Percentiles rank a stretch among this genome's conserved stretches.
These are phyloP conservation scores for cat (Felis catus) DNA, from an alignment of 2,113 vertebrate species.

Conservation along the genomic window F.catus_Fca126_mat1.0 CM031428.1:31183001-31183500, in stretches of 20 bases:
- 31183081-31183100: conserved; percentile 37
- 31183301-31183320: not conserved
- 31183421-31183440: conserved; percentile 8
- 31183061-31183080: not conserved
- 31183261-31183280: not conserved
- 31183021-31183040: not conserved
- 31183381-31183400: not conserved
- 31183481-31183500: conserved; percentile 44
- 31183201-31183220: conserved; percentile 18
- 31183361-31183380: not conserved
- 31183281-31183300: conserved; percentile 15
- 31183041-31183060: not conserved
- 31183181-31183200: conserved; percentile 10
- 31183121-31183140: not conserved
- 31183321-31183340: not conserved
- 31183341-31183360: not conserved
- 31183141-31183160: conserved; percentile 21
- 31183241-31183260: not conserved
- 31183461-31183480: conserved; percentile 52
- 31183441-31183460: not conserved
- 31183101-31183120: not conserved
- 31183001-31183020: not conserved
- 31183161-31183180: conserved; percentile 8
- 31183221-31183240: not conserved
- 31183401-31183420: conserved; percentile 18